Evolutionary conservation across 2,113 vertebrate species (phyloP).

Genomic region (Propithecus coquereli): DNA sequence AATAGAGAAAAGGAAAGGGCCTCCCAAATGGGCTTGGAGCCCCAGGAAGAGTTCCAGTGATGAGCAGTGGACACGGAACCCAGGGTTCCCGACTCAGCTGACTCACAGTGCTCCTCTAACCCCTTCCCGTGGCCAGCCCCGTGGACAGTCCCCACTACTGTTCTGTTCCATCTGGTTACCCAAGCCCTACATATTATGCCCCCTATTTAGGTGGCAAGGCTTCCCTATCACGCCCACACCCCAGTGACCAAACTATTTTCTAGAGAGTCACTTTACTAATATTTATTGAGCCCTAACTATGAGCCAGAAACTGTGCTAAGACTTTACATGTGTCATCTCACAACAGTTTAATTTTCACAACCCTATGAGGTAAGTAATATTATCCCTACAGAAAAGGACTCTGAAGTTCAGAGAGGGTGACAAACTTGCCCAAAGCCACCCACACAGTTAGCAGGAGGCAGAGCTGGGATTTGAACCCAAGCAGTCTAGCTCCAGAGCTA

Average conservation of each 20-base stretch:
- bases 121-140: neutral
- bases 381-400: neutral
- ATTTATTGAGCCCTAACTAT: neutral
- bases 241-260: neutral
- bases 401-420: neutral
- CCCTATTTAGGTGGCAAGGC: neutral
- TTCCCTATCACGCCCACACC: fast-evolving
- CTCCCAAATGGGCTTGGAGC: constrained; percentile 46
- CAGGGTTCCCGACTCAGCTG: neutral
- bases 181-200: neutral
- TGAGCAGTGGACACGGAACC: neutral
- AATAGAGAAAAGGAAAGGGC: constrained; percentile 28
- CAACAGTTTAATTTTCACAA: neutral
- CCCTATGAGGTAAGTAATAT: neutral
- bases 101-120: neutral
- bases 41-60: neutral
- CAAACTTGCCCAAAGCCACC: neutral
- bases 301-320: neutral
- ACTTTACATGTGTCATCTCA: no score
- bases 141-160: neutral
- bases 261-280: neutral
- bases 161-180: neutral
- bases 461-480: neutral
- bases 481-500: neutral
- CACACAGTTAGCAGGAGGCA: neutral